Evolutionary conservation across 2,797 vertebrate genomes (phyloP).

Genomic region (Sebastolobus alascanus): DNA sequence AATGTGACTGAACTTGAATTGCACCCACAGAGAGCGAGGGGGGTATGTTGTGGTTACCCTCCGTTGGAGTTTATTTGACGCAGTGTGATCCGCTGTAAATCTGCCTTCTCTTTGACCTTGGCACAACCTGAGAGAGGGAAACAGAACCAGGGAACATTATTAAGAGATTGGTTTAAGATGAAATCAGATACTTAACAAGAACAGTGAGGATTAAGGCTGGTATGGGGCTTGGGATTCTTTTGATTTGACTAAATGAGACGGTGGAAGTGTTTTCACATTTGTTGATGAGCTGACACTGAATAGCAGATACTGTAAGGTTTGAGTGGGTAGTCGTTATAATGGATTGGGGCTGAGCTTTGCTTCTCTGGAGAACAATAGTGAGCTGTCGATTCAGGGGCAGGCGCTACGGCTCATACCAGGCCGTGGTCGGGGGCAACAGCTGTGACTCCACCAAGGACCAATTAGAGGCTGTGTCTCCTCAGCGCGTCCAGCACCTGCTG

Average conservation of each 20-base stretch:
- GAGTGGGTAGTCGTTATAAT: constrained; percentile 55
- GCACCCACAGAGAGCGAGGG: constrained; percentile 22
- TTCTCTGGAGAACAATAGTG: constrained; percentile 77
- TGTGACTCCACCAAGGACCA: constrained; percentile 83
- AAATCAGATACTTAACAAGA: constrained; percentile 29
- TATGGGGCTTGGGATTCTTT: constrained; percentile 14
- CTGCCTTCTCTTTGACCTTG: constrained; percentile 72
- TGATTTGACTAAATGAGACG: constrained; percentile 23
- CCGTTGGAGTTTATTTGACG: constrained; percentile 53
- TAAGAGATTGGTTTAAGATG: constrained; percentile 48
- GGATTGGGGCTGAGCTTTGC: constrained; percentile 61
- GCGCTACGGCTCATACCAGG: constrained; percentile 68
- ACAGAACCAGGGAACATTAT: constrained; percentile 24
- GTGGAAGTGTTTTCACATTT: constrained; percentile 20
- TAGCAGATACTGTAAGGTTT: constrained; percentile 47
- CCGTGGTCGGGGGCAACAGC: constrained; percentile 83
- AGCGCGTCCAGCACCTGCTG: constrained; percentile 81
- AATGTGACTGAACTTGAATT: constrained; percentile 66
- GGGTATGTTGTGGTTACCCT: constrained; percentile 44
- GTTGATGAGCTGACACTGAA: constrained; percentile 31
- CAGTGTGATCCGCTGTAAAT: constrained; percentile 60
- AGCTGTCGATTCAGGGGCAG: constrained; percentile 68
- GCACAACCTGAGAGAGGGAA: constrained; percentile 40
- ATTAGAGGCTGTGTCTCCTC: constrained; percentile 80
- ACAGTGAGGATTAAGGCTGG: constrained; percentile 25